Conservation (phyloP, 2,113 vertebrate genomes). For the Corythoichthys haematopterus region DNA sequence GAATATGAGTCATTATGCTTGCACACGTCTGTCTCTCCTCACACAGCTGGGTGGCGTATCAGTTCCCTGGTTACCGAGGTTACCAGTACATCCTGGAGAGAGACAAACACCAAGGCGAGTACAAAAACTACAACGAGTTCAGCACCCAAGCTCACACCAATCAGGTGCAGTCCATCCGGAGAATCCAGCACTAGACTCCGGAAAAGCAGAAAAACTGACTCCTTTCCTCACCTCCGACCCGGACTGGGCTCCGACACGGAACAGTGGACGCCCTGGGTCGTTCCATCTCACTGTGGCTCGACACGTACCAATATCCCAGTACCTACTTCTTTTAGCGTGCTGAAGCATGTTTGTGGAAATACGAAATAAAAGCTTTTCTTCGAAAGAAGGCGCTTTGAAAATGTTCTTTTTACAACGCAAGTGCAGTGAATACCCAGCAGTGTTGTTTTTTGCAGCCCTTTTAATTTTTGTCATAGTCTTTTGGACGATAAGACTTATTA, state of each 20-base stretch:
- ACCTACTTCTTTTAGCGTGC: constrained; percentile 54
- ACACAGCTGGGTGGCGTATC: constrained; percentile 91
- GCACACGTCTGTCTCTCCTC: not conserved
- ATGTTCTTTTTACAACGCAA: constrained; percentile 36
- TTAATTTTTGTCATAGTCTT: too few relatives aligned
- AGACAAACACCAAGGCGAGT: constrained; percentile 89
- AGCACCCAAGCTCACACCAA: constrained; percentile 93
- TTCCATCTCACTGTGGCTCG: constrained; percentile 58
- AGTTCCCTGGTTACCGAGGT: constrained; percentile 94
- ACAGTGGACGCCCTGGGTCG: constrained; percentile 49
- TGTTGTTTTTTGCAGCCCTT: too few relatives aligned
- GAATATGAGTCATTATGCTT: not conserved
- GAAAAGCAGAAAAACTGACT: constrained; percentile 18
- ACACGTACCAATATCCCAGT: constrained; percentile 54
- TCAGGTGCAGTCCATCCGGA: constrained; percentile 95
- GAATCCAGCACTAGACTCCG: constrained; percentile 85
- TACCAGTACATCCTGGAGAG: constrained; percentile 95
- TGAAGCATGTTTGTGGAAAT: constrained; percentile 60
- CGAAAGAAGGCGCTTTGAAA: constrained; percentile 55
- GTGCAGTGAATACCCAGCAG: not conserved
- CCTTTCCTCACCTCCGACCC: constrained; percentile 28
- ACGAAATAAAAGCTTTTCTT: constrained; percentile 75
- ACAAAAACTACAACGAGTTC: constrained; percentile 88
- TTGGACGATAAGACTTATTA: too few relatives aligned
- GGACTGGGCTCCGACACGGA: constrained; percentile 50